Conservation (phyloP, 2,797 vertebrate genomes). For the Tamandua tetradactyla region DNA sequence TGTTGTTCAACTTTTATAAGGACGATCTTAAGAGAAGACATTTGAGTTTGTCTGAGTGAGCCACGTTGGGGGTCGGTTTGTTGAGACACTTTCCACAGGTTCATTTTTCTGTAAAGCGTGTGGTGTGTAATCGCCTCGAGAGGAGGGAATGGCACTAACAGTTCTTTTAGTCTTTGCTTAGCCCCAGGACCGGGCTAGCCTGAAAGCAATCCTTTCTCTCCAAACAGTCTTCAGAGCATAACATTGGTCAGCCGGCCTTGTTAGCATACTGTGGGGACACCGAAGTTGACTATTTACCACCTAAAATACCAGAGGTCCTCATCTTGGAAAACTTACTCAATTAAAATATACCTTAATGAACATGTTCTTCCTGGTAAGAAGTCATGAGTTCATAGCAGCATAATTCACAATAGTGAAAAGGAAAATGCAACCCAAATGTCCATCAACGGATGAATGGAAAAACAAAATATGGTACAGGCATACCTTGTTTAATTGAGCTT, state of each 20-base stretch:
- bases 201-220: not conserved
- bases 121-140: fast-evolving
- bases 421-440: too few species aligned
- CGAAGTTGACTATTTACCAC: not conserved
- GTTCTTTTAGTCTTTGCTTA: not conserved
- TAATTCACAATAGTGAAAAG: too few species aligned
- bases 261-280: too few species aligned
- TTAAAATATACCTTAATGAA: not conserved
- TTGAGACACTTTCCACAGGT: not conserved
- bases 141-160: not conserved
- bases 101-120: not conserved
- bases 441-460: too few species aligned
- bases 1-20: not conserved
- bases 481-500: too few species aligned
- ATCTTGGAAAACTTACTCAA: not conserved
- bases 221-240: not conserved
- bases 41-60: not conserved
- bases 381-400: not conserved
- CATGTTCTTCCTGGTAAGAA: not conserved
- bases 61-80: too few species aligned
- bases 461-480: too few species aligned
- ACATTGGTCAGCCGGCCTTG: not conserved
- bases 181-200: not conserved
- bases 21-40: not conserved
- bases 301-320: not conserved